These are phyloP conservation scores for Musca vetustissima DNA, from an alignment of 1,140 invertebrate species.

Conservation along the genomic window DNA sequence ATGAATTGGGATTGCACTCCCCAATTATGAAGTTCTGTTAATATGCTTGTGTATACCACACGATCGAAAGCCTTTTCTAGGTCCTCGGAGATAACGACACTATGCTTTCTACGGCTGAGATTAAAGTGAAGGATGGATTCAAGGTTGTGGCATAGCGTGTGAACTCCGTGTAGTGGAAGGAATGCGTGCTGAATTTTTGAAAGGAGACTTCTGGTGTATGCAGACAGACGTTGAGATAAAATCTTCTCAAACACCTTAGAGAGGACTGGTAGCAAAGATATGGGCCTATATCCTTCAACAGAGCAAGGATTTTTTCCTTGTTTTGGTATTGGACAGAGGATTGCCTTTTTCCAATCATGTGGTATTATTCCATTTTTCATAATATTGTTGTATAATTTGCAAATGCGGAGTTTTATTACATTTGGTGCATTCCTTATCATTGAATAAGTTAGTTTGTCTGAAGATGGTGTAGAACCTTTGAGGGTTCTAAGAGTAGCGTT, in stretches of 20 bases:
- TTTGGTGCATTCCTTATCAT: background rate
- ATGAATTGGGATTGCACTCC: background rate
- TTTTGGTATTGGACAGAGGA: background rate
- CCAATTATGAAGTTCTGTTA: background rate
- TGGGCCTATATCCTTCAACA: background rate
- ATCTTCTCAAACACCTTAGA: background rate
- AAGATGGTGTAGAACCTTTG: background rate
- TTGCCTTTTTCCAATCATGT: background rate
- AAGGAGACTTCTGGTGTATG: background rate
- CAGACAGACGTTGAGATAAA: background rate
- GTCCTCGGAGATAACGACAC: too few relatives aligned
- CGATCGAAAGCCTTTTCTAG: too few relatives aligned
- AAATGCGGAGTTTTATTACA: background rate
- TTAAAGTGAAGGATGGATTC: background rate
- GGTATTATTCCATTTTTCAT: background rate
- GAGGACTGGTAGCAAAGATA: background rate
- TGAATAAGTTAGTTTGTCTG: background rate
- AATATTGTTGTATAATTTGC: background rate
- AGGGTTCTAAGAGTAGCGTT: background rate
- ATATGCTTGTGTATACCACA: background rate
- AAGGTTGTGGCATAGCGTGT: background rate
- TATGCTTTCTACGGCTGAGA: background rate
- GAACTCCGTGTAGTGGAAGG: background rate
- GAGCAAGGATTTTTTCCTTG: background rate
- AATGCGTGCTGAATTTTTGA: background rate